phyloP scores from a whole-genome alignment of 2,797 vertebrate species.

The Phalanger gymnotis region DNA sequence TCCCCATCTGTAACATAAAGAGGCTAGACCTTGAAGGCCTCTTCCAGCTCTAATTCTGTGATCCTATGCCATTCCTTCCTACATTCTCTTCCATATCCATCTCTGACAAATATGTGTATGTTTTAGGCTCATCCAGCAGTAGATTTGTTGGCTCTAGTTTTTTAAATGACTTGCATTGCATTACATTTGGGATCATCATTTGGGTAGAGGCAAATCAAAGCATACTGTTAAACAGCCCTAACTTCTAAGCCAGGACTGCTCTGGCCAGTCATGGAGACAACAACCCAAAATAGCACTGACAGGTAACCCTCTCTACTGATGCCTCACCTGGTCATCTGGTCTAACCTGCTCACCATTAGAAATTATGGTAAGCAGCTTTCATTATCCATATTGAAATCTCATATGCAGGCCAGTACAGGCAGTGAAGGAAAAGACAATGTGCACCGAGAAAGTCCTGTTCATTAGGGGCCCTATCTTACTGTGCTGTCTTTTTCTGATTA shows the following conservation, averaged over 20 bases:
- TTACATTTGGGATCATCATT: background rate
- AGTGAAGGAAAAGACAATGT: constrained; percentile 3
- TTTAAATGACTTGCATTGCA: background rate
- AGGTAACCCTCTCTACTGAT: background rate
- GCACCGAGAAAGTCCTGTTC: constrained; percentile 4
- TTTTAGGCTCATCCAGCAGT: background rate
- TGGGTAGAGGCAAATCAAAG: background rate
- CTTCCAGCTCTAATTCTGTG: background rate
- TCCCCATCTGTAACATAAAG: background rate
- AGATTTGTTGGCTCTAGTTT: constrained; percentile 39
- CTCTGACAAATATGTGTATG: background rate
- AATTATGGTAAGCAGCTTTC: background rate
- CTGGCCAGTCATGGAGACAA: background rate
- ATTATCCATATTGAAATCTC: constrained; percentile 70
- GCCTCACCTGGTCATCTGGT: background rate
- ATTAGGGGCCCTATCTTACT: background rate
- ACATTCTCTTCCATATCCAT: background rate
- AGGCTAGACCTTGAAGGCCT: background rate
- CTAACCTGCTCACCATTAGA: constrained; percentile 16
- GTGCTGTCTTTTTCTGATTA: constrained; percentile 14
- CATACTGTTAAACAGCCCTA: background rate
- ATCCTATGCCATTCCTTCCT: background rate
- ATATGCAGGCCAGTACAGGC: background rate
- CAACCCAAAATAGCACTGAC: background rate
- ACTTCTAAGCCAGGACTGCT: background rate